phyloP scores from a whole-genome alignment of 2,113 vertebrate genomes.

The Sula dactylatra region DNA sequence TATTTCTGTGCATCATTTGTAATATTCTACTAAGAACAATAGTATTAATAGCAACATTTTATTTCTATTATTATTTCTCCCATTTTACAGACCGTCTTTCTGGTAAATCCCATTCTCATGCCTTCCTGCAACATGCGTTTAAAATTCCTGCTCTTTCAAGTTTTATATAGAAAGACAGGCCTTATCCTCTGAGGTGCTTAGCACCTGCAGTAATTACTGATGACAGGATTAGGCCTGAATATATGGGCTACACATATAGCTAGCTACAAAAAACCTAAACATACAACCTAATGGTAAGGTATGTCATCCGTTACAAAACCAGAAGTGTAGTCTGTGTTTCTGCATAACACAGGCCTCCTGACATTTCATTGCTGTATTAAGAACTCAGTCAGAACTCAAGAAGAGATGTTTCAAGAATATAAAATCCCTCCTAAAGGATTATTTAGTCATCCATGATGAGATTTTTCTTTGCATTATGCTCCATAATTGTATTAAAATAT shows the following conservation, averaged over 20 bases:
- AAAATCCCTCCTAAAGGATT: constrained; percentile 26
- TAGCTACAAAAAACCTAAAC: neutral
- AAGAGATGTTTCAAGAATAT: neutral
- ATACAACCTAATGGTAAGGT: neutral
- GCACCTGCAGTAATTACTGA: neutral
- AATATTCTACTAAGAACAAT: neutral
- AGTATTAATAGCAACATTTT: neutral
- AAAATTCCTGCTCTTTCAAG: neutral
- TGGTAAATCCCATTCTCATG: neutral
- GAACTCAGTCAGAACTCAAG: constrained; percentile 3
- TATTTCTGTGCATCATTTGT: neutral
- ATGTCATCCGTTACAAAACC: neutral
- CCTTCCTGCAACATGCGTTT: neutral
- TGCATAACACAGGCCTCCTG: neutral
- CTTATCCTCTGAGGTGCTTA: neutral
- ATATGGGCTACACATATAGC: neutral
- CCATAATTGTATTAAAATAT: constrained; percentile 24
- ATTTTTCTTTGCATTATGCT: constrained; percentile 38
- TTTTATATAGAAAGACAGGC: neutral
- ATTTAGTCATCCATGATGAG: constrained; percentile 38
- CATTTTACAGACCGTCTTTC: neutral
- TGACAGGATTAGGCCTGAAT: neutral
- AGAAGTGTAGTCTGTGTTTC: neutral
- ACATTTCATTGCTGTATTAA: neutral
- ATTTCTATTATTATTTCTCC: neutral